A percentile compares a stretch with the other conserved stretches of the same genome.
These are phyloP conservation scores for Alces alces DNA, from an alignment of 2,113 vertebrate species.

Conservation along the genomic window DNA sequence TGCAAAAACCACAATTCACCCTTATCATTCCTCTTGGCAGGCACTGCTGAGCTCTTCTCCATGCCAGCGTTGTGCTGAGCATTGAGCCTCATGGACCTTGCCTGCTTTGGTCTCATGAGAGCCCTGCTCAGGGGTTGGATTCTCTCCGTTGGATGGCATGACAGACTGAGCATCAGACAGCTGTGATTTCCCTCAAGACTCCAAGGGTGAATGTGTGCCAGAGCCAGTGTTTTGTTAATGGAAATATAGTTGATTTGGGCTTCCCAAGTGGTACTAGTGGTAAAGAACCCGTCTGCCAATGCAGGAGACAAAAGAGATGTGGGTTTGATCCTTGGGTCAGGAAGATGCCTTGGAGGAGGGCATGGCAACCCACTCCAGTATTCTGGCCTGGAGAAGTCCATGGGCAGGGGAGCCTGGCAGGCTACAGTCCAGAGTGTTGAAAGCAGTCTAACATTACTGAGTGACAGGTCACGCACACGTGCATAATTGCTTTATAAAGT, in stretches of 20 bases:
- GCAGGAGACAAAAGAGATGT: too few species aligned
- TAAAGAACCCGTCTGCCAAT: too few species aligned
- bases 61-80: neutral
- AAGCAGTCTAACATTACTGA: too few species aligned
- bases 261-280: too few species aligned
- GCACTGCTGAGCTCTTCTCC: neutral
- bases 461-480: too few species aligned
- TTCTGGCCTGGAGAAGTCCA: too few species aligned
- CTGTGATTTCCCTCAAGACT: neutral
- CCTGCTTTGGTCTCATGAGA: neutral
- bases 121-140: neutral
- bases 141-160: neutral
- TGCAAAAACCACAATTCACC: too few species aligned
- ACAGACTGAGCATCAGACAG: neutral
- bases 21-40: neutral
- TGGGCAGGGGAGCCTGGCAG: too few species aligned
- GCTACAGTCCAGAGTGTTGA: too few species aligned
- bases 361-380: too few species aligned
- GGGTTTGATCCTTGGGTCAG: too few species aligned
- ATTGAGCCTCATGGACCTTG: fast-evolving
- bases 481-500: neutral
- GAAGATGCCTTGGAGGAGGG: too few species aligned
- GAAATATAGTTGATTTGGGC: neutral
- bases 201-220: neutral
- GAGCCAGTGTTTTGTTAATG: neutral